phyloP scores from a whole-genome alignment of 2,797 vertebrate species.

The Acipenser ruthenus region DNA sequence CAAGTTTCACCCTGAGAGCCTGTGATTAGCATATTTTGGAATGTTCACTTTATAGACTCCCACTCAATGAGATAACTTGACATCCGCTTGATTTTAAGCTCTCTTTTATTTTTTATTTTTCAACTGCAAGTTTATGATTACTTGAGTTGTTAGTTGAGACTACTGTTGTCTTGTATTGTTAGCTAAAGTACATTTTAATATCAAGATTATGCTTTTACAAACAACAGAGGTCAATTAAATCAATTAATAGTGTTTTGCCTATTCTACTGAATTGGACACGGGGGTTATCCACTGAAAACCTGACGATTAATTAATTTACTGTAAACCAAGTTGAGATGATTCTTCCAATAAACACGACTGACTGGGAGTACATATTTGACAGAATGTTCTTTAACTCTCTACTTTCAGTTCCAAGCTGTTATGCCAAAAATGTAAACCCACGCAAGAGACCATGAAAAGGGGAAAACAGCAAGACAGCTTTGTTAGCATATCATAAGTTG shows the following conservation, averaged over 20 bases:
- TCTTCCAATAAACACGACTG: background rate
- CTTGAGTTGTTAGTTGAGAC: too few relatives aligned
- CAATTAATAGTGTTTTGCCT: background rate
- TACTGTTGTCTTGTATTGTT: too few relatives aligned
- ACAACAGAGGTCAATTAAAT: too few relatives aligned
- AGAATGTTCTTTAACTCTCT: background rate
- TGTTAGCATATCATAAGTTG: slow-evolving; percentile 10
- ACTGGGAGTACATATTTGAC: background rate
- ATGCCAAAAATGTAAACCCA: slow-evolving; percentile 3
- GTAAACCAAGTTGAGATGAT: background rate
- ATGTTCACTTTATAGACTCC: too few relatives aligned
- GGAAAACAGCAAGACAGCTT: slow-evolving; percentile 22
- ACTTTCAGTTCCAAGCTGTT: background rate
- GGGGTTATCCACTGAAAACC: background rate
- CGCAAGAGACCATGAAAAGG: background rate
- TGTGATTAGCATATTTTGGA: too few relatives aligned
- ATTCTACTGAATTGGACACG: background rate
- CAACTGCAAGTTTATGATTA: too few relatives aligned
- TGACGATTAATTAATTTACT: background rate
- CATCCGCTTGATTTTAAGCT: too few relatives aligned
- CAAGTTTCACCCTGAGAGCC: too few relatives aligned
- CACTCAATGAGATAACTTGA: too few relatives aligned
- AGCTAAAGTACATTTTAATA: too few relatives aligned
- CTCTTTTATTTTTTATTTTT: too few relatives aligned
- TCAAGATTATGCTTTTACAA: too few relatives aligned